Conservation (phyloP, 2,113 vertebrate species). For the Echinops telfairi region DNA sequence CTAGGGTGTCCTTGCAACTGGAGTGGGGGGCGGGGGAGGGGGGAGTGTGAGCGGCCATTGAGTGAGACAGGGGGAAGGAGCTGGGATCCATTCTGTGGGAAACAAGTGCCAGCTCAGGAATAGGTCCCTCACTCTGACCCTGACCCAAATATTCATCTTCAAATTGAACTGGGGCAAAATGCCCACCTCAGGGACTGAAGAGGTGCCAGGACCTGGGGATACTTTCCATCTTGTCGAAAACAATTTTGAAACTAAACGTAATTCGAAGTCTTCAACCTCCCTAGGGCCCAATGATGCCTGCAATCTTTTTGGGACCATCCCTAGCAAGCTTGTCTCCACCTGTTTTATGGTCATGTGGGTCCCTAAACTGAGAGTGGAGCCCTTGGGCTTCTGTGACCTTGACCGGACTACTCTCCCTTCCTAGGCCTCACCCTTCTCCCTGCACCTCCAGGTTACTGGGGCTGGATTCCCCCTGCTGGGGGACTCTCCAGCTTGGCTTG, state of each 20-base stretch:
- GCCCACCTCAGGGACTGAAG: neutral
- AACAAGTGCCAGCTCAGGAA: neutral
- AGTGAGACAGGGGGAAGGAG: neutral
- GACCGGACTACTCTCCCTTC: neutral
- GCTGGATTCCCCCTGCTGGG: neutral
- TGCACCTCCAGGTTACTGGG: too few relatives aligned
- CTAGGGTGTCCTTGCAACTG: neutral
- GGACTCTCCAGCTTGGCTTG: too few relatives aligned
- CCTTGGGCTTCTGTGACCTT: conserved; percentile 19
- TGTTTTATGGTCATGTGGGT: neutral
- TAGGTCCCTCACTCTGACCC: neutral
- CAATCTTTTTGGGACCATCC: accelerated
- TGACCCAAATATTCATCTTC: neutral
- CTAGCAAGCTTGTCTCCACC: neutral
- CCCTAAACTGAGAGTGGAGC: neutral
- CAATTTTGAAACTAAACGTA: neutral
- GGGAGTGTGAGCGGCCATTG: too few relatives aligned
- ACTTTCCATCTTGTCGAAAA: neutral
- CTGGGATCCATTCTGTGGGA: too few relatives aligned
- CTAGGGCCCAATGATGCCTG: accelerated
- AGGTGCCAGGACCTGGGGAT: too few relatives aligned
- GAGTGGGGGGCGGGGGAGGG: neutral
- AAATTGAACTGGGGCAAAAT: neutral
- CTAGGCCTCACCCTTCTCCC: neutral
- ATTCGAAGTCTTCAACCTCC: neutral